A percentile compares a stretch with the other conserved stretches of the same genome.
These are phyloP conservation scores for Eueides isabella DNA, from an alignment of 1,140 invertebrate genomes.

Conservation along the genomic window DNA sequence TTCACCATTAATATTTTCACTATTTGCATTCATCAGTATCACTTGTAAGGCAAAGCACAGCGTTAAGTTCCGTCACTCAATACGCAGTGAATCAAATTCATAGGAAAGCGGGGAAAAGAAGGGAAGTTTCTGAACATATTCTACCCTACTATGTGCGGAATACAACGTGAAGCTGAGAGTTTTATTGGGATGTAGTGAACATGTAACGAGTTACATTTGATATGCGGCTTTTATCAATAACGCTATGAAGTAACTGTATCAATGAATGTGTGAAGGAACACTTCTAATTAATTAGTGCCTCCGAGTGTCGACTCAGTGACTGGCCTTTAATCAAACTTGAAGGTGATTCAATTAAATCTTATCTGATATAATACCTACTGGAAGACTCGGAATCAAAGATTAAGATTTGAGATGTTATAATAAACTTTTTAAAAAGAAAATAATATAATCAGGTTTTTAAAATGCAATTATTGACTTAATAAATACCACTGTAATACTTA, in stretches of 20 bases:
- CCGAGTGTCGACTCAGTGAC: conserved; percentile 57
- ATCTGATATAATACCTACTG: conserved; percentile 54
- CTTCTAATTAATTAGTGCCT: conserved; percentile 69
- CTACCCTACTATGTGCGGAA: too few species aligned
- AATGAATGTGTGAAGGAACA: conserved; percentile 39
- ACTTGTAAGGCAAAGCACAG: too few species aligned
- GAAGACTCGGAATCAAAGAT: conserved; percentile 49
- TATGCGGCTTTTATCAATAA: not conserved
- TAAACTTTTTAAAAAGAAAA: not conserved
- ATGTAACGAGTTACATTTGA: not conserved
- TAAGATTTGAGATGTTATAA: not conserved
- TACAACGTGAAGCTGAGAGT: too few species aligned
- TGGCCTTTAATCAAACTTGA: conserved; percentile 67
- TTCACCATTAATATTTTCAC: not conserved
- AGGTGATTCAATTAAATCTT: conserved; percentile 67
- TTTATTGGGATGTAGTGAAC: too few species aligned
- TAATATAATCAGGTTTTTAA: too few species aligned
- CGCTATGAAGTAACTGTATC: not conserved
- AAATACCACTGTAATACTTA: too few species aligned
- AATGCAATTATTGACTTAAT: too few species aligned
- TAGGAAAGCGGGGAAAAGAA: too few species aligned
- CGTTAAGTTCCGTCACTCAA: too few species aligned
- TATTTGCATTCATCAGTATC: too few species aligned
- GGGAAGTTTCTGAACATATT: too few species aligned
- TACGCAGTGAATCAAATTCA: too few species aligned